Evolutionary conservation across 2,113 vertebrate genomes (phyloP).

Genomic region (Oncorhynchus nerka): DNA sequence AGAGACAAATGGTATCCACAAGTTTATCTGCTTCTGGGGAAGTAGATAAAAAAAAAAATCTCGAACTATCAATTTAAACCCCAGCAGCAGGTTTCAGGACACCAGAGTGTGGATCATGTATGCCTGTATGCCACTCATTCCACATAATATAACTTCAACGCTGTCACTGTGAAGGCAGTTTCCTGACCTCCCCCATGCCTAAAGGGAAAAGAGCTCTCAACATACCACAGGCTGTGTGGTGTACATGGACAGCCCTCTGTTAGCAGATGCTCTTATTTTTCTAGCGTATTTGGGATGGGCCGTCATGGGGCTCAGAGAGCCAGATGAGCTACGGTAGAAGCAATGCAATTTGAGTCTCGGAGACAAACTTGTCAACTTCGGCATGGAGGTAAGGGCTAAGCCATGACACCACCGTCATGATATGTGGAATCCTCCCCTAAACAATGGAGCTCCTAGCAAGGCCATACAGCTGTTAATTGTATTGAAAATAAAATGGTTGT

Average conservation of each 20-base stretch:
- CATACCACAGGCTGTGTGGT: background rate
- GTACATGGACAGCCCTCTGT: background rate
- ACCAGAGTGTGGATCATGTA: no score
- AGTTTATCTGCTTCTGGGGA: no score
- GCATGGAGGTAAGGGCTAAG: background rate
- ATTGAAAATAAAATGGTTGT: slow-evolving; percentile 19
- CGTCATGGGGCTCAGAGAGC: slow-evolving; percentile 5
- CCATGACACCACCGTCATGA: slow-evolving; percentile 3
- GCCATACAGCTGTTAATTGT: slow-evolving; percentile 28
- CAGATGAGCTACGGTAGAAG: slow-evolving; percentile 13
- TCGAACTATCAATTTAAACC: background rate
- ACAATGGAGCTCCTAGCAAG: background rate
- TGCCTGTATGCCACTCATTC: background rate
- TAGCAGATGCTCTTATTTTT: slow-evolving; percentile 2
- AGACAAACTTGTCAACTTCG: slow-evolving; percentile 14
- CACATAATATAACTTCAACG: background rate
- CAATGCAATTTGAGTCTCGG: background rate
- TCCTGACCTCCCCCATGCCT: background rate
- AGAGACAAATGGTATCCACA: no score
- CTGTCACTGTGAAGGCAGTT: background rate
- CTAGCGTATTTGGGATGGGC: background rate
- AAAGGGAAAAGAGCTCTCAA: background rate
- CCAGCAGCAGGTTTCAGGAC: background rate
- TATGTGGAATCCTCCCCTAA: slow-evolving; percentile 1
- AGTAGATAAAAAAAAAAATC: no score